A percentile compares a stretch with the other conserved stretches of the same genome.
These are phyloP conservation scores for Drosophila lini DNA, from an alignment of 1,140 invertebrate species.

Conservation along the genomic window DNA sequence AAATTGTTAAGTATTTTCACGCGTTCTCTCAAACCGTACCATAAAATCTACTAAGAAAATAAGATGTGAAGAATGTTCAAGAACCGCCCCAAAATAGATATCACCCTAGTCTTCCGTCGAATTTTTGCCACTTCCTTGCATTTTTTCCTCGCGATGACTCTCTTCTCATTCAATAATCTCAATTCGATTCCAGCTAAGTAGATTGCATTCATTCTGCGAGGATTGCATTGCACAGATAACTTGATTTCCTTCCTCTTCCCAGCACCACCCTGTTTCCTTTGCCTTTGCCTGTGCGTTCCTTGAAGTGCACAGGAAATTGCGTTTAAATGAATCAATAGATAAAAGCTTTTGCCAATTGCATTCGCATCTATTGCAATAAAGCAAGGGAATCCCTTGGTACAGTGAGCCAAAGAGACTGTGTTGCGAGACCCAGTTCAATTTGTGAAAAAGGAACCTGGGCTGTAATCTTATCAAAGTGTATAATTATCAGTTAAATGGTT, in stretches of 20 bases:
- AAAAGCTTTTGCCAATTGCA: constrained; percentile 78
- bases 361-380: constrained; percentile 34
- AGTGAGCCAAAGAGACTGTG: not conserved
- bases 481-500: constrained; percentile 19
- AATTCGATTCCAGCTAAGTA: constrained; percentile 38
- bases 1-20: not conserved
- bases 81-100: not conserved
- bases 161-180: constrained; percentile 42
- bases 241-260: constrained; percentile 33
- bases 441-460: not conserved
- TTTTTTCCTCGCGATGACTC: not conserved
- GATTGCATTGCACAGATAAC: constrained; percentile 46
- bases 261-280: not conserved
- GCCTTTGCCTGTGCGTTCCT: constrained; percentile 10
- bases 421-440: not conserved
- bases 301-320: constrained; percentile 67
- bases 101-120: not conserved
- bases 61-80: not conserved
- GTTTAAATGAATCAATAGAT: constrained; percentile 76
- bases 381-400: constrained; percentile 22
- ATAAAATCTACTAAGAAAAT: not conserved
- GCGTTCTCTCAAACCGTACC: too few relatives aligned
- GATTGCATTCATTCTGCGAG: constrained; percentile 42
- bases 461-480: constrained; percentile 18
- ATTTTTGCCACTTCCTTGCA: constrained; percentile 3